Conservation (phyloP, 2,113 vertebrate genomes). For the Gallinago undulata region DNA sequence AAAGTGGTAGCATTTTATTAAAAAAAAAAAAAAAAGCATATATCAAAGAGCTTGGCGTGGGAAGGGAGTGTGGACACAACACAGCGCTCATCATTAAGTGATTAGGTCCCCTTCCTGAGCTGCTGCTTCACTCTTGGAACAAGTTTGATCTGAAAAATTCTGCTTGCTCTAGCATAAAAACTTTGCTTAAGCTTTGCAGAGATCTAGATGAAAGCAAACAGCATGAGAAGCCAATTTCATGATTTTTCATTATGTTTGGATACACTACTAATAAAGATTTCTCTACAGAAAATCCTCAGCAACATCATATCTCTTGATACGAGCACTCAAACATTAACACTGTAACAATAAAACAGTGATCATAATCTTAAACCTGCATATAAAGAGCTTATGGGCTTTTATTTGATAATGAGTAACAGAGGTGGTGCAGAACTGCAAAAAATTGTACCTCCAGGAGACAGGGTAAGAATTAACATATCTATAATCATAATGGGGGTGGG, state of each 20-base stretch:
- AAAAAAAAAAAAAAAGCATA: not conserved
- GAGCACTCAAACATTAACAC: constrained; percentile 20
- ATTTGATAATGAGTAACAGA: constrained; percentile 22
- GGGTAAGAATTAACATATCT: not conserved
- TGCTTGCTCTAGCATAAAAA: not conserved
- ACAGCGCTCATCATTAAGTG: not conserved
- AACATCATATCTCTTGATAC: not conserved
- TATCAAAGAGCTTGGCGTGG: not conserved
- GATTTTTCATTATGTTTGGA: constrained; percentile 41
- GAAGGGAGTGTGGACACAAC: rapidly evolving
- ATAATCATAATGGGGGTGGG: not conserved
- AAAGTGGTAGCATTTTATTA: not conserved
- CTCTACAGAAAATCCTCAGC: constrained; percentile 24
- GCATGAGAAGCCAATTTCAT: not conserved
- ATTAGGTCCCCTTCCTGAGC: not conserved
- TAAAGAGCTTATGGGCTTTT: constrained; percentile 41
- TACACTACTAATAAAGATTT: constrained; percentile 49
- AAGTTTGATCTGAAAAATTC: not conserved
- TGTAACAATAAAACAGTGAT: constrained; percentile 30
- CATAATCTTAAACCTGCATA: constrained; percentile 13
- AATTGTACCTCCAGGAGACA: not conserved
- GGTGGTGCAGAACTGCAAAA: not conserved
- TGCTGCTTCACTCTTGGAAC: not conserved
- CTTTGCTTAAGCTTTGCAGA: not conserved
- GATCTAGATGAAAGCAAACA: constrained; percentile 43